phyloP scores from a whole-genome alignment of 2,113 vertebrate genomes.

The Emydocephalus ijimae region DNA sequence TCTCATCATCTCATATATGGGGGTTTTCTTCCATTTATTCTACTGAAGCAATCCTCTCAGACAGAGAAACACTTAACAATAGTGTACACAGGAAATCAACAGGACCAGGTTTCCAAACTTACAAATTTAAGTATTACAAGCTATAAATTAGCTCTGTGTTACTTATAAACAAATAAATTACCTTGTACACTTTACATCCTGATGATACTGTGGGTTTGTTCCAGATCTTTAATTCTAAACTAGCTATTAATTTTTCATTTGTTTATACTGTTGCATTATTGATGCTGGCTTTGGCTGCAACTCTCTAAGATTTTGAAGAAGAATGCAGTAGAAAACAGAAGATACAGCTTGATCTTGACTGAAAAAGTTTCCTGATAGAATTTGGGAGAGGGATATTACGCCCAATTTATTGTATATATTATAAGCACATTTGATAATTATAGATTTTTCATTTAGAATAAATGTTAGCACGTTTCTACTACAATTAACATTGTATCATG shows the following conservation, averaged over 20 bases:
- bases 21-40: background rate
- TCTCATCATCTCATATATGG: background rate
- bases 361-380: constrained; percentile 40
- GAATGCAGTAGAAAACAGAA: constrained; percentile 39
- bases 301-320: constrained; percentile 56
- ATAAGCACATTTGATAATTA: background rate
- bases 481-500: background rate
- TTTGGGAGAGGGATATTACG: constrained; percentile 25
- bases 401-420: constrained; percentile 22
- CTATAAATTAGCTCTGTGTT: constrained; percentile 25
- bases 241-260: constrained; percentile 65
- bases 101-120: constrained; percentile 23
- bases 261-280: constrained; percentile 64
- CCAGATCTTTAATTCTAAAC: constrained; percentile 60
- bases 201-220: constrained; percentile 33
- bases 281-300: constrained; percentile 45
- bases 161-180: constrained; percentile 42
- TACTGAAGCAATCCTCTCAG: background rate
- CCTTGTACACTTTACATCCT: constrained; percentile 36
- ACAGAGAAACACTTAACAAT: background rate
- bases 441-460: constrained; percentile 7
- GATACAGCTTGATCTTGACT: constrained; percentile 43
- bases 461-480: background rate
- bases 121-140: background rate
- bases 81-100: background rate